Base-by-base conservation (phyloP, 2,113 vertebrate species). In the Bucco capensis region DNA sequence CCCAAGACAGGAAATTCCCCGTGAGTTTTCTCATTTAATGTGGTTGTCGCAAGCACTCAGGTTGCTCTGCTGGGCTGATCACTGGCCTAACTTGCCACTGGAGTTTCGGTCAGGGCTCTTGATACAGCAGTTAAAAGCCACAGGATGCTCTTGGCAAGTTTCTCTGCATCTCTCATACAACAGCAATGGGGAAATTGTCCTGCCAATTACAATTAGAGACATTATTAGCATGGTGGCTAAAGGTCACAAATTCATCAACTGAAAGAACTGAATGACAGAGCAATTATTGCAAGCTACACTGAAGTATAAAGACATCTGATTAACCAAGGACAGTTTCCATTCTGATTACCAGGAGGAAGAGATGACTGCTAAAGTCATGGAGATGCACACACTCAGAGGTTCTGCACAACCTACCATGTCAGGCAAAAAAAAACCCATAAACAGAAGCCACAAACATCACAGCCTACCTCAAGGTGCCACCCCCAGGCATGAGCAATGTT, bases 201-300 rank as follows among this genome's bases (percentile, higher is more conserved):
- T 94, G 89, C 88, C 89, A 88, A 69, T 90, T 82, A 85, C 74
- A 84, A 86, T 78, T 78, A 94, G 80, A 90, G 56, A 27, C n/a
- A 70, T 86, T 80, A 76, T 88, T 80, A 76, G 58, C 23, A 46
- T 14, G 37, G 64, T 19, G 38, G 72, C 58, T 47, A 76, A 96
- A 94, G 89, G 92, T 92, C 94, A 93, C 24, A 2, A 80, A 96
- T 85, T 77, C 56, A 84, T 88, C 71, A 47, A 58, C 66, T 92
- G 64, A 47, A 89, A 49, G 62, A 72, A 83, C 33, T 33, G 61
- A 62, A 77, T 19, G 54, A 86, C 35, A 70, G 40, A 89, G 44
- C 57, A 40, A 40, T 44, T 69, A 40, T 0, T 57, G 44, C 37
- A 44, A 91, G 37, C 57, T 77, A 79, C 93, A 58, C 17, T 49